These are phyloP conservation scores for Actinia tenebrosa DNA, from an alignment of 64 coral and sea anemone genomes.

Conservation along the genomic window DNA sequence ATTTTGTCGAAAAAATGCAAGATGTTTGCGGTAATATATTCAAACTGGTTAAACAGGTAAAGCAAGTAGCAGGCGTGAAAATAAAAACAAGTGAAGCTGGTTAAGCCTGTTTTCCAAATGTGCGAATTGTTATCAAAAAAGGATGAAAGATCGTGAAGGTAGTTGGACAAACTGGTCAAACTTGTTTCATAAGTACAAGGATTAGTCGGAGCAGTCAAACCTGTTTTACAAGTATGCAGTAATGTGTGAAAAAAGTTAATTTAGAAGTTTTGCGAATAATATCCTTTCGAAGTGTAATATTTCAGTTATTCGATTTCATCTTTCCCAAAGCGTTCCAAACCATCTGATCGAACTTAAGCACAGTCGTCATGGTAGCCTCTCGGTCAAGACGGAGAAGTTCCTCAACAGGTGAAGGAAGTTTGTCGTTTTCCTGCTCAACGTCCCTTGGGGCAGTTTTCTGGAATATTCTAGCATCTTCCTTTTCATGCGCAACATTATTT, in stretches of 20 bases:
- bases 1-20: background rate
- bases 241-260: background rate
- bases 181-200: too few species aligned
- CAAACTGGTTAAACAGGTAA: background rate
- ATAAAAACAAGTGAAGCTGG: background rate
- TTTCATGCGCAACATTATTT: background rate
- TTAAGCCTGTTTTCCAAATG: background rate
- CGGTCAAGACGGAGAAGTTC: background rate
- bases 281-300: background rate
- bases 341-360: background rate
- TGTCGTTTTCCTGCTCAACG: background rate
- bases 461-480: too few species aligned
- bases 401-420: background rate
- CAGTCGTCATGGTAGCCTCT: background rate
- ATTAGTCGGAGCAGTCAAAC: background rate
- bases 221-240: background rate
- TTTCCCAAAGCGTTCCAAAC: background rate
- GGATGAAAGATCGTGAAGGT: too few species aligned
- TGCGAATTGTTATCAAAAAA: too few species aligned
- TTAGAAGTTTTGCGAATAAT: background rate
- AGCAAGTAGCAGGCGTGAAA: too few species aligned
- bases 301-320: background rate
- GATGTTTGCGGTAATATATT: background rate
- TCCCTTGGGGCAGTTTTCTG: background rate
- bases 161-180: too few species aligned